Evolutionary conservation across 2,113 vertebrate species (phyloP).

Genomic region (Bombycilla garrulus): DNA sequence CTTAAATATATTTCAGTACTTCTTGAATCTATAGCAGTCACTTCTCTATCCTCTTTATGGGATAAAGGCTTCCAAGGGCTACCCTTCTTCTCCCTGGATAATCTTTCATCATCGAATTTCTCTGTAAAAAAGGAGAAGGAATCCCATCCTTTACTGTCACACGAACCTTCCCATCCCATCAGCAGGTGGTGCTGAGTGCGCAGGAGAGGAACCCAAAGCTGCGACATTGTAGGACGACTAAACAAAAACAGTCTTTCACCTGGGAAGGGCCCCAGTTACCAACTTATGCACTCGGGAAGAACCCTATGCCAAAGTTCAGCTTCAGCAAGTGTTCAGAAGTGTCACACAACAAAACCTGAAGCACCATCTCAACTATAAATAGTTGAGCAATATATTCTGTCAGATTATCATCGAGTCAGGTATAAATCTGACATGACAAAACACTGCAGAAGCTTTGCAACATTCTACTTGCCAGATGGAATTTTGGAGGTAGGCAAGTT

Average conservation of each 20-base stretch:
- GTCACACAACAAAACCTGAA: background rate
- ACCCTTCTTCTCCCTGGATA: background rate
- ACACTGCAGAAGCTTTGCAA: slow-evolving; percentile 8
- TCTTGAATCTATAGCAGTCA: background rate
- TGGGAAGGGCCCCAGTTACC: background rate
- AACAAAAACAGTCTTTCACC: background rate
- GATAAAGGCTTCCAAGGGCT: background rate
- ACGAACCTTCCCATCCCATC: background rate
- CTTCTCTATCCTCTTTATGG: background rate
- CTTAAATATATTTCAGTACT: background rate
- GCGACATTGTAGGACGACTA: rapidly evolving
- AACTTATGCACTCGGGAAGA: background rate
- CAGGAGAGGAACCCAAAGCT: background rate
- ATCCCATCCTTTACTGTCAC: background rate
- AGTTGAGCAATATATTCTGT: background rate
- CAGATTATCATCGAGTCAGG: background rate
- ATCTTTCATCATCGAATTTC: background rate
- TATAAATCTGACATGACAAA: background rate
- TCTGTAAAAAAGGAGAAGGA: background rate
- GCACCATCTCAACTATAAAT: background rate
- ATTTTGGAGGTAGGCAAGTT: slow-evolving; percentile 32
- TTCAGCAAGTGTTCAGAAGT: background rate
- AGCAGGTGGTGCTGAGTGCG: slow-evolving; percentile 31
- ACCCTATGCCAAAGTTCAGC: background rate
- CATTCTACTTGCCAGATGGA: slow-evolving; percentile 4